Evolutionary conservation across 2,797 vertebrate genomes (phyloP).

Genomic region (Rousettus madagascariensis): DNA sequence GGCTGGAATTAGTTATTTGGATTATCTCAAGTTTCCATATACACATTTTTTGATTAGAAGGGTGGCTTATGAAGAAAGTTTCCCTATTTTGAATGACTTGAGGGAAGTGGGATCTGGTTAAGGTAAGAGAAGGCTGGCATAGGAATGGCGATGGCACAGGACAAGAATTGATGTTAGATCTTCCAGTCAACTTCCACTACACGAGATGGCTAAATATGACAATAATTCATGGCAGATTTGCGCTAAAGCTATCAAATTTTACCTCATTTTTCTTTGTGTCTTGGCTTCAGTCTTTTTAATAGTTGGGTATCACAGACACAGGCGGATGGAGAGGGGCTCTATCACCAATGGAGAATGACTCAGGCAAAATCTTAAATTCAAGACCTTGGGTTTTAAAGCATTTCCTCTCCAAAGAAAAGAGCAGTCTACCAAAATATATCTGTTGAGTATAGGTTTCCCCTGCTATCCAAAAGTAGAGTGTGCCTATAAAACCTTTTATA

Average conservation of each 20-base stretch:
- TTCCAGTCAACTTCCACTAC: neutral
- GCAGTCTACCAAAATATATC: neutral
- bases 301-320: neutral
- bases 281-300: neutral
- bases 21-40: neutral
- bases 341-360: neutral
- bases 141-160: neutral
- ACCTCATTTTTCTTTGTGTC: neutral
- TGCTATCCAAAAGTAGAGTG: neutral
- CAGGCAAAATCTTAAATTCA: neutral
- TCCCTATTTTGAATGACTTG: neutral
- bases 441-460: neutral
- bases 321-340: neutral
- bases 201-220: too few species aligned
- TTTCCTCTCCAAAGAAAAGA: neutral
- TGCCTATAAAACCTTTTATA: neutral
- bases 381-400: neutral
- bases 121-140: neutral
- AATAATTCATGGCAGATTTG: neutral
- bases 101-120: neutral
- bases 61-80: neutral
- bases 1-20: neutral
- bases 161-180: neutral
- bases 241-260: neutral
- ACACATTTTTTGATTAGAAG: neutral